A percentile compares a stretch with the other conserved stretches of the same genome.
These are phyloP conservation scores for Prochilodus magdalenae DNA, from an alignment of 2,113 vertebrate species.

Conservation along the genomic window DNA sequence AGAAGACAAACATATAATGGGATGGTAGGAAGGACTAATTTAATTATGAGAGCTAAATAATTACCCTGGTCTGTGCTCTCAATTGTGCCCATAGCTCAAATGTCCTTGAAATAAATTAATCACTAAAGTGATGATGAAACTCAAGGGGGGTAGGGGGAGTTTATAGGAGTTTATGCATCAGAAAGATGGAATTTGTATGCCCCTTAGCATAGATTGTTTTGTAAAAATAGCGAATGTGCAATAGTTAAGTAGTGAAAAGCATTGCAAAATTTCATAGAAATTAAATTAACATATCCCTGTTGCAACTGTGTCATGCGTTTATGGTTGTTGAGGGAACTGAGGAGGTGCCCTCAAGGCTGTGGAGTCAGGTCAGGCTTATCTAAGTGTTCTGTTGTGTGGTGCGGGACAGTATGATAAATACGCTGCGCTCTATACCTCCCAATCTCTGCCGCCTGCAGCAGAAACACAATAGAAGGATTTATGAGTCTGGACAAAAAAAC, in stretches of 20 bases:
- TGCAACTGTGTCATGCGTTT: neutral
- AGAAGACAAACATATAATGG: neutral
- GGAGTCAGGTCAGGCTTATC: slow-evolving; percentile 8
- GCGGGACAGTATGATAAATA: slow-evolving; percentile 34
- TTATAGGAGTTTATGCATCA: neutral
- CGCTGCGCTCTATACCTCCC: slow-evolving; percentile 22
- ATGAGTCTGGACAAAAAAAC: slow-evolving; percentile 27
- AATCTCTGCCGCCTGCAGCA: neutral
- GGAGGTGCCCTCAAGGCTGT: slow-evolving; percentile 20
- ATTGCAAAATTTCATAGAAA: neutral
- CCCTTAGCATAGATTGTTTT: neutral
- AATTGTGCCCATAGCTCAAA: slow-evolving; percentile 54
- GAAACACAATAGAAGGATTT: slow-evolving; percentile 49
- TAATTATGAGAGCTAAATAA: slow-evolving; percentile 72
- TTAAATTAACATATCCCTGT: neutral
- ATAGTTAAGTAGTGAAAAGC: too few species aligned
- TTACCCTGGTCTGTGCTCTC: slow-evolving; percentile 67
- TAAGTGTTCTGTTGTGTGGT: slow-evolving; percentile 16
- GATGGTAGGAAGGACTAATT: slow-evolving; percentile 60
- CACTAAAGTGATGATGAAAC: slow-evolving; percentile 3
- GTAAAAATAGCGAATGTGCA: slow-evolving; percentile 8
- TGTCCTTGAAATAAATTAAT: slow-evolving; percentile 62
- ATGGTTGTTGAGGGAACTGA: slow-evolving; percentile 12
- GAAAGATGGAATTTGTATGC: neutral
- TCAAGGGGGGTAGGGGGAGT: neutral